phyloP scores from a whole-genome alignment of 1,140 invertebrate species.

The Drosophila erecta region DNA sequence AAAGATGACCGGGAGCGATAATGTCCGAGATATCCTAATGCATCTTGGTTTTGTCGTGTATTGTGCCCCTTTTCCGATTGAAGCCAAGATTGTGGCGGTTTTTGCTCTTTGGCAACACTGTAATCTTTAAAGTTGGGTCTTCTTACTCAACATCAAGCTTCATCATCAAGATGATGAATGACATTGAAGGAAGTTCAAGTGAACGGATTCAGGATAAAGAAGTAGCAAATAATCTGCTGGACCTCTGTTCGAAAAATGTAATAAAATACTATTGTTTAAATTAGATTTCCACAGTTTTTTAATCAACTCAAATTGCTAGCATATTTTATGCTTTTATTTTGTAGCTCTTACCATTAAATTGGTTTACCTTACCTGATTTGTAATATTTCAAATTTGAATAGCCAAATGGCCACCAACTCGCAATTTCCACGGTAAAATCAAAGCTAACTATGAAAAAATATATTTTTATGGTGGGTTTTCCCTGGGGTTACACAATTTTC shows the following conservation, averaged over 20 bases:
- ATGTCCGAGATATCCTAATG: constrained; percentile 65
- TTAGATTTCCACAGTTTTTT: too few relatives aligned
- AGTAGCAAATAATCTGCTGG: too few relatives aligned
- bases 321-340: too few relatives aligned
- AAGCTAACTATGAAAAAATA: constrained; percentile 12
- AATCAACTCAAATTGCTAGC: too few relatives aligned
- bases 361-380: not conserved
- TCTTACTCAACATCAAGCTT: constrained; percentile 27
- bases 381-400: constrained; percentile 2
- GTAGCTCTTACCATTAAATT: not conserved
- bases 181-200: constrained; percentile 12
- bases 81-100: constrained; percentile 29
- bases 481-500: constrained; percentile 5
- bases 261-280: too few relatives aligned
- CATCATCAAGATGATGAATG: constrained; percentile 35
- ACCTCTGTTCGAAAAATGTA: too few relatives aligned
- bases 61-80: constrained; percentile 22
- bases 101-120: constrained; percentile 24
- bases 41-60: constrained; percentile 34
- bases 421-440: constrained; percentile 10
- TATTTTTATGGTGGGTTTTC: constrained; percentile 15
- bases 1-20: constrained; percentile 70
- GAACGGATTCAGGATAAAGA: not conserved
- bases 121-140: constrained; percentile 35
- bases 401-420: constrained; percentile 11